Evolutionary conservation across 2,113 vertebrate species (phyloP), one percentile per base, ranked within the genome.

Genomic region (Amblyornis subalaris): DNA sequence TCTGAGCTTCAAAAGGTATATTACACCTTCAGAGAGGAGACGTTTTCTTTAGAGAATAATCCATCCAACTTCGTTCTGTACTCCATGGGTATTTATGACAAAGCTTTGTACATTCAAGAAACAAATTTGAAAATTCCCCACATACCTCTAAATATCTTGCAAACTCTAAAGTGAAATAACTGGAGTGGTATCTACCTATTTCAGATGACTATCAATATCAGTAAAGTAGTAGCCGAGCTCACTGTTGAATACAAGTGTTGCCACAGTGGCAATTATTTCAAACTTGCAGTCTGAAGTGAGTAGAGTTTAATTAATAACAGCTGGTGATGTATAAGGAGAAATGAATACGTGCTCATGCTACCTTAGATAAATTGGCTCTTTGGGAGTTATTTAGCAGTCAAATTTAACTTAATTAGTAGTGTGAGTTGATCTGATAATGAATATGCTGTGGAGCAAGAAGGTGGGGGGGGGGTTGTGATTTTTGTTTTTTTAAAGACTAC

Each of bases 281-380:
- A 70, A 86, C 58, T 86, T 92, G 35, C 19, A 51, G 14, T 44
- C 50, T 80, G 67, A 95, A 76, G 35, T 83, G 36, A 91, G 42
- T 80, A 54, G 47, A 86, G 83, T 88, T 90, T 83, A 92, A 94
- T 95, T 95, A 95, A 88, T 95, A 94, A 54, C 92, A 90, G 38
- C 75, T 83, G 85, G 57, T 82, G 78, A 82, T 88, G 26, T 85
- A 45, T 45, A 91, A 70, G 55, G 64, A 88, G 38, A 87, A 89
- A 79, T 54, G 14, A 95, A 35, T 72, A 79, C 38, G 38, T 61
- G 42, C 33, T 90, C 29, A n/a, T 73, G 25, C 29, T 83, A 70
- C 72, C 90, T 88, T 58, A 76, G 67, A 77, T 93, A 92, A 95
- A 92, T 83, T 85, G 64, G 54, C 55, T 88, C 72, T 90, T 83